phyloP scores from a whole-genome alignment of 2,797 vertebrate genomes.

The Anomalospiza imberbis region DNA sequence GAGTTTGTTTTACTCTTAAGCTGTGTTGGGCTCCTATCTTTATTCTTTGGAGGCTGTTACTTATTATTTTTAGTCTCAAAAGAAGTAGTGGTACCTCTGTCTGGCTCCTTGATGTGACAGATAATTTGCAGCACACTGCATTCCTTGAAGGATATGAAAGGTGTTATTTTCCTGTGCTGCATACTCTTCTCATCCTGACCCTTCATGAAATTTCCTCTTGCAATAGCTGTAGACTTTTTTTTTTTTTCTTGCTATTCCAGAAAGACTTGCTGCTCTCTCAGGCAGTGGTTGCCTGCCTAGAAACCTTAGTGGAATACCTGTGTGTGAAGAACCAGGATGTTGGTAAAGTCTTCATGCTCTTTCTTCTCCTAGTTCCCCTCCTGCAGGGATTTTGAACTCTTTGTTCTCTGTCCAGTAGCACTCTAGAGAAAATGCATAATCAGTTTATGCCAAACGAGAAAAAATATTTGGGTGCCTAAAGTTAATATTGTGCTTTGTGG shows the following conservation, averaged over 20 bases:
- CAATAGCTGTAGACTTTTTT: background rate
- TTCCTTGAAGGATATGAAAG: background rate
- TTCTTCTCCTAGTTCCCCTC: background rate
- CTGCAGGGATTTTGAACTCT: constrained; percentile 10
- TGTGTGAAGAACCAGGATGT: constrained; percentile 74
- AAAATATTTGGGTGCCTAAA: background rate
- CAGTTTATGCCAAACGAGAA: constrained; percentile 5
- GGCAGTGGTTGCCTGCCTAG: constrained; percentile 83
- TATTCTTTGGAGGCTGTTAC: background rate
- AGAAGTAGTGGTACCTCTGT: background rate
- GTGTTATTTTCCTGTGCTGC: constrained; percentile 8
- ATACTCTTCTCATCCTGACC: background rate
- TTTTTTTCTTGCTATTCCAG: constrained; percentile 67
- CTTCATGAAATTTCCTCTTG: background rate
- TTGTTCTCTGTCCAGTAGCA: background rate
- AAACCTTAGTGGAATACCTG: constrained; percentile 84
- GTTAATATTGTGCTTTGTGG: background rate
- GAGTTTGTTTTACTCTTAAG: background rate
- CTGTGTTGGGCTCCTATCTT: background rate
- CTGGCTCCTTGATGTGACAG: constrained; percentile 7
- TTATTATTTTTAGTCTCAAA: background rate
- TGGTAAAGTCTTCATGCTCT: constrained; percentile 73
- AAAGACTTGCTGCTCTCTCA: constrained; percentile 85
- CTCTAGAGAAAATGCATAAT: background rate
- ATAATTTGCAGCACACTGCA: background rate